These are phyloP conservation scores for Eurytemora carolleeae DNA, from an alignment of 1,140 invertebrate species.

Conservation along the genomic window DNA sequence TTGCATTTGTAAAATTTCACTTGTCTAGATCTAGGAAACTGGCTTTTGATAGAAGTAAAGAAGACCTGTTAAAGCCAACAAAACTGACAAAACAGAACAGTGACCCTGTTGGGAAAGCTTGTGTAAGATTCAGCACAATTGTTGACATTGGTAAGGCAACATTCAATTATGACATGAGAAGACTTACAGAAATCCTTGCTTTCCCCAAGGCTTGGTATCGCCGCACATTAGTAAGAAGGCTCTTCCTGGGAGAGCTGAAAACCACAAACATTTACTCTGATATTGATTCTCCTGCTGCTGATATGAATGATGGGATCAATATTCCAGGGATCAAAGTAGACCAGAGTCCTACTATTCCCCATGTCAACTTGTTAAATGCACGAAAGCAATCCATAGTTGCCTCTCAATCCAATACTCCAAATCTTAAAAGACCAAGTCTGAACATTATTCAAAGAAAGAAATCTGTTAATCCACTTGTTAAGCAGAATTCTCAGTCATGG, in stretches of 20 bases:
- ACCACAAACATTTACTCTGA: slow-evolving; percentile 32
- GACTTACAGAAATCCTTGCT: slow-evolving; percentile 86
- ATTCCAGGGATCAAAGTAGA: neutral
- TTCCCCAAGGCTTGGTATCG: slow-evolving; percentile 97
- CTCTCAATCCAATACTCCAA: slow-evolving; percentile 7
- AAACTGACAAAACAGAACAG: slow-evolving; percentile 1
- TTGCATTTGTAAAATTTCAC: slow-evolving; percentile 91
- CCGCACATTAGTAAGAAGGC: slow-evolving; percentile 64
- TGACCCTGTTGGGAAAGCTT: slow-evolving; percentile 16
- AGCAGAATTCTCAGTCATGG: slow-evolving; percentile 38
- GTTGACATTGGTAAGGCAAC: slow-evolving; percentile 91
- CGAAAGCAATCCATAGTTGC: neutral
- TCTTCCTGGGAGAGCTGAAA: slow-evolving; percentile 77
- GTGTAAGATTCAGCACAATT: slow-evolving; percentile 41
- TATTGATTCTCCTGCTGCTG: slow-evolving; percentile 18
- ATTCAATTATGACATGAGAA: slow-evolving; percentile 95
- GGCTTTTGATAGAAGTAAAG: slow-evolving; percentile 43
- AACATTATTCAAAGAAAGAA: neutral
- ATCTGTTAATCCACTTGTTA: neutral
- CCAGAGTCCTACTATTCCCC: neutral
- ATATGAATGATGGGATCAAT: neutral
- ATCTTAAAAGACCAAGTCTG: neutral
- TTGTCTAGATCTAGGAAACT: slow-evolving; percentile 66
- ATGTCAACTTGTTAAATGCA: neutral
- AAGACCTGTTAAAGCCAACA: slow-evolving; percentile 72